Percentiles rank a stretch among this genome's conserved stretches.
These are phyloP conservation scores for Hyperopisus bebe DNA, from an alignment of 2,113 vertebrate species.

Conservation along the genomic window DNA sequence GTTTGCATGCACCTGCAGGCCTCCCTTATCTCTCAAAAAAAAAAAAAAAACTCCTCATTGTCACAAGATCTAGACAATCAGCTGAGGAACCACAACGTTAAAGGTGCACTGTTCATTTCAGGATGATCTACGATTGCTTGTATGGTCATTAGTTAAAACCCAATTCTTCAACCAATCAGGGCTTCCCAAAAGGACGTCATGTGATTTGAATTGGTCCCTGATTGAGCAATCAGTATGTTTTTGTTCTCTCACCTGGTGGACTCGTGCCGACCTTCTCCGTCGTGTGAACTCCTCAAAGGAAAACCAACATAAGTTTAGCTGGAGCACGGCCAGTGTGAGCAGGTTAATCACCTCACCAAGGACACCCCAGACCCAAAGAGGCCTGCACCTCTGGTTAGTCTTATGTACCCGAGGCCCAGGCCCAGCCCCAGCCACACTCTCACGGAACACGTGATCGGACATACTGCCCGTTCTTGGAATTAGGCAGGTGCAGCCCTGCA, in stretches of 20 bases:
- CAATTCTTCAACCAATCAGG: not conserved
- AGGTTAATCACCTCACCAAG: slow-evolving; percentile 13
- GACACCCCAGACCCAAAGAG: not conserved
- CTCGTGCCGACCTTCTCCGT: slow-evolving; percentile 71
- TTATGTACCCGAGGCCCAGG: not conserved
- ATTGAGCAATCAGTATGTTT: not conserved
- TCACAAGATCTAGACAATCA: not conserved
- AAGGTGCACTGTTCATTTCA: not conserved
- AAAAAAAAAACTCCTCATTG: not conserved
- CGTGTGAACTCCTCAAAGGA: slow-evolving; percentile 76
- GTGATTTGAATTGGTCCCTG: slow-evolving; percentile 6
- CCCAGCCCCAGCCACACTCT: not conserved
- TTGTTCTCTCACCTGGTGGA: slow-evolving; percentile 66
- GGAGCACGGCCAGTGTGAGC: not conserved
- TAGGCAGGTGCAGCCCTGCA: not conserved
- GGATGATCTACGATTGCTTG: not conserved
- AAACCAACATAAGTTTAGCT: slow-evolving; percentile 50
- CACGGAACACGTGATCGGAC: not conserved
- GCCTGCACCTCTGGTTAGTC: not conserved
- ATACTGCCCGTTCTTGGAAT: not conserved
- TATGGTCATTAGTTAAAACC: not conserved
- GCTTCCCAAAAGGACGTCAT: not conserved
- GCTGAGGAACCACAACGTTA: not conserved
- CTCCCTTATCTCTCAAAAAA: not conserved
- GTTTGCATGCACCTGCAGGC: not conserved